These are phyloP conservation scores for Shargacucullia verbasci DNA, from an alignment of 2,888 invertebrate genomes.

Conservation along the genomic window DNA sequence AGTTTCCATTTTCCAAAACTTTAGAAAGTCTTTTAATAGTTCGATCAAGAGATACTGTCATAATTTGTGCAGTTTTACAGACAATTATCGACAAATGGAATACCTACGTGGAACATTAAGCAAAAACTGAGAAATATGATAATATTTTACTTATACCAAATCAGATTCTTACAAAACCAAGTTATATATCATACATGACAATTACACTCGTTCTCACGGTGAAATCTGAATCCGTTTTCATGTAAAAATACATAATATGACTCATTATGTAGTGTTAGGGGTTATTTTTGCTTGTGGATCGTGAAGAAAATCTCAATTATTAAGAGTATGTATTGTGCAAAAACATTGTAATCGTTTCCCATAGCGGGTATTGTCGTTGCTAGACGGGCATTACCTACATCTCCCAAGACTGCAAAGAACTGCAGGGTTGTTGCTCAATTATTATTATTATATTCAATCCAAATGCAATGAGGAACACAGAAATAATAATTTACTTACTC, in stretches of 20 bases:
- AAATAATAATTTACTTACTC: too few species aligned
- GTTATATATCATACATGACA: constrained; percentile 45
- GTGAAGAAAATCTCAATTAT: constrained; percentile 53
- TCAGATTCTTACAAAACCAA: constrained; percentile 35
- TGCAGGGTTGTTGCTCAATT: constrained; percentile 36
- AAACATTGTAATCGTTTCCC: constrained; percentile 60
- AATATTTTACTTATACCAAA: constrained; percentile 11
- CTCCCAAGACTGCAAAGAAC: constrained; percentile 32
- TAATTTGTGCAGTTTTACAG: constrained; percentile 3
- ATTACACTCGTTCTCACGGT: constrained; percentile 53
- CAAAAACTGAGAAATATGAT: constrained; percentile 6
- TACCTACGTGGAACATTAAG: constrained; percentile 28
- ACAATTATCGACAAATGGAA: constrained; percentile 1
- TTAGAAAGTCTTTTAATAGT: not conserved
- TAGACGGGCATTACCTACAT: constrained; percentile 49
- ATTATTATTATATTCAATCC: not conserved
- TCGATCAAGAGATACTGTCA: too few species aligned
- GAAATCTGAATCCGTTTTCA: constrained; percentile 45
- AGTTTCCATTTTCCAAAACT: not conserved
- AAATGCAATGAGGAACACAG: too few species aligned
- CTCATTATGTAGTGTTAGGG: constrained; percentile 28
- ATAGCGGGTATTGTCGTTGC: constrained; percentile 54
- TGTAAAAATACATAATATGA: constrained; percentile 16
- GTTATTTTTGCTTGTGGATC: constrained; percentile 34
- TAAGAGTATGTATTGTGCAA: constrained; percentile 55